Evolutionary conservation across 2,797 vertebrate genomes (phyloP).

Genomic region (Cossypha heuglini): DNA sequence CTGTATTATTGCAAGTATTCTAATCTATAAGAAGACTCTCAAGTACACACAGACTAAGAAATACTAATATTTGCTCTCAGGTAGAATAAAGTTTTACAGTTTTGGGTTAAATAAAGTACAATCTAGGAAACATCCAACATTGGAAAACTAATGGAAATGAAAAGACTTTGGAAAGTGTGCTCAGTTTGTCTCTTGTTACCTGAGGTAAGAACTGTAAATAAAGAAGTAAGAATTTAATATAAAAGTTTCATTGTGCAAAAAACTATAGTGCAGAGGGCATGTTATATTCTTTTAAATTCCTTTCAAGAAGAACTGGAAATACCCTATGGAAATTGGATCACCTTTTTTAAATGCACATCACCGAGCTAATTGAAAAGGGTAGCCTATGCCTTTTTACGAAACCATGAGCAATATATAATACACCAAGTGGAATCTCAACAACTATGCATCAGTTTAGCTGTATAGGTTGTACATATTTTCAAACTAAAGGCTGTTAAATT

Average conservation of each 20-base stretch:
- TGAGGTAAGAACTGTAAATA: neutral
- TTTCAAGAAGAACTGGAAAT: neutral
- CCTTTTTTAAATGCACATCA: neutral
- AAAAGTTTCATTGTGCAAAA: neutral
- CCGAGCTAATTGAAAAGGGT: neutral
- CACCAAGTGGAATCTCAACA: neutral
- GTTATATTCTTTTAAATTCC: neutral
- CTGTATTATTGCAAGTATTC: neutral
- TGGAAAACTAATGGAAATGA: neutral
- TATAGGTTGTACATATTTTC: neutral
- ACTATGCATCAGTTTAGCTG: neutral
- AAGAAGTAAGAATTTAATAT: neutral
- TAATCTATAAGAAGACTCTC: neutral
- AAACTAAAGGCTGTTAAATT: constrained; percentile 16
- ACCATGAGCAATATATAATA: neutral
- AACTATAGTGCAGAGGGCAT: neutral
- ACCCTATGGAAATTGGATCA: neutral
- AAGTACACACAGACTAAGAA: neutral
- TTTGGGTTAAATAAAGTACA: neutral
- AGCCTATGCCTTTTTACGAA: neutral
- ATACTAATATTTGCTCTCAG: neutral
- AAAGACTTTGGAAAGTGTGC: neutral
- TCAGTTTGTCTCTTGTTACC: neutral
- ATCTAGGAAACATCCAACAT: neutral
- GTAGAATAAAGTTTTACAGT: neutral